Conservation (phyloP, 1,140 invertebrate species). For the Plectrocnemia conspersa region DNA sequence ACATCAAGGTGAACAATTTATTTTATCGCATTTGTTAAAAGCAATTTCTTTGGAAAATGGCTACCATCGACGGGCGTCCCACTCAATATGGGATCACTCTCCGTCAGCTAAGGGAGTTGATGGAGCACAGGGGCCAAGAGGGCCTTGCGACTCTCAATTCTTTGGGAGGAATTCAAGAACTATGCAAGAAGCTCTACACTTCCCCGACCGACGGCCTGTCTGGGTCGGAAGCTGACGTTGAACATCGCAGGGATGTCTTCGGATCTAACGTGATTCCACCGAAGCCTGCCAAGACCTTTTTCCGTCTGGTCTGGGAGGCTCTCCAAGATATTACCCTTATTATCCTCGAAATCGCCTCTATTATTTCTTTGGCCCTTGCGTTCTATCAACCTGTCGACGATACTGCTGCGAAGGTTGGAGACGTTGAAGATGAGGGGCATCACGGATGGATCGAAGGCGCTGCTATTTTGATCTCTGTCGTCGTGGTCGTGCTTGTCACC, state of each 20-base stretch:
- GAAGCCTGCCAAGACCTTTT: constrained; percentile 47
- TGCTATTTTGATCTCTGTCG: constrained; percentile 61
- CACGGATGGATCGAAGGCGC: constrained; percentile 60
- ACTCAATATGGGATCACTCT: constrained; percentile 73
- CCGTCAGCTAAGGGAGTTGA: constrained; percentile 78
- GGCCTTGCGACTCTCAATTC: constrained; percentile 67
- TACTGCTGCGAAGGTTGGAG: constrained; percentile 38
- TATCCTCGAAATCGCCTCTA: constrained; percentile 52
- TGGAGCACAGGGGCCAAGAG: constrained; percentile 77
- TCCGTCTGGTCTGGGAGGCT: constrained; percentile 65
- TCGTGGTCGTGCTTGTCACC: constrained; percentile 63
- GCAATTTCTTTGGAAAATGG: too few relatives aligned
- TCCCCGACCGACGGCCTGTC: constrained; percentile 73
- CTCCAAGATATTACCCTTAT: constrained; percentile 66
- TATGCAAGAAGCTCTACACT: constrained; percentile 81
- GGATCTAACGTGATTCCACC: constrained; percentile 66
- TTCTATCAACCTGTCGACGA: constrained; percentile 33
- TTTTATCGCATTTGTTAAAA: too few relatives aligned
- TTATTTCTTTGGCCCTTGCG: constrained; percentile 53
- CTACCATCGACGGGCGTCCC: constrained; percentile 67
- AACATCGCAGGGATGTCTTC: constrained; percentile 53
- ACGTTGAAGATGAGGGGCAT: constrained; percentile 36
- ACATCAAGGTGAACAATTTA: too few relatives aligned
- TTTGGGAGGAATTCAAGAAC: constrained; percentile 72
- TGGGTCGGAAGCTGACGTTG: constrained; percentile 48